Conservation (phyloP, 2,113 vertebrate species). For the Bubalus kerabau region DNA sequence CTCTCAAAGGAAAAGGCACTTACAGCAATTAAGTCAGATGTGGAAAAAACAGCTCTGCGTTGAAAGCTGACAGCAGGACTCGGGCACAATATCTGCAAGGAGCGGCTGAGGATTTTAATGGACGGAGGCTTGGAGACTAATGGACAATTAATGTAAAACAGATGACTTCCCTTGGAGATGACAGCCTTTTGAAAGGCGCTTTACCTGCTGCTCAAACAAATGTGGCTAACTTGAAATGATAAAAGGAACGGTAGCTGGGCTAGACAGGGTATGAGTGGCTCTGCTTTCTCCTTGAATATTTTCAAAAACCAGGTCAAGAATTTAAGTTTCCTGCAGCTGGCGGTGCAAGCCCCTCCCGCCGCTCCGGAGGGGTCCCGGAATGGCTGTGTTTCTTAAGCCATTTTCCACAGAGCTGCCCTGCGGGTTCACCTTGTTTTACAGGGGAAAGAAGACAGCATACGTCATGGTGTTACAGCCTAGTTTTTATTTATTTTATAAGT, state of each 20-base stretch:
- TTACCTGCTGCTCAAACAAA: constrained; percentile 64
- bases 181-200: constrained; percentile 53
- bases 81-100: neutral
- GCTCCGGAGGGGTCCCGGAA: neutral
- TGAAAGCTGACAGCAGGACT: constrained; percentile 59
- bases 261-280: neutral
- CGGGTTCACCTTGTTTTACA: neutral
- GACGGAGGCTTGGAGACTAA: constrained; percentile 58
- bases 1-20: constrained; percentile 57
- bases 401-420: neutral
- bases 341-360: rapidly evolving
- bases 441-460: neutral
- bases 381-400: neutral
- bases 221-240: neutral
- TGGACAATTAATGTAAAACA: constrained; percentile 70
- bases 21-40: constrained; percentile 69
- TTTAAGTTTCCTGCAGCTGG: neutral
- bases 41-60: constrained; percentile 41
- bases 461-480: neutral
- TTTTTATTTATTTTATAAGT: neutral
- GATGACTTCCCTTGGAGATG: constrained; percentile 53
- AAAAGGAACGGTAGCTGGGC: neutral
- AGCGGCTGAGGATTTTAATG: constrained; percentile 61
- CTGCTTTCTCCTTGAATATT: constrained; percentile 52
- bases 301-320: constrained; percentile 50